Conservation (phyloP, 2,888 invertebrate species). For the Lacanobia oleracea region DNA sequence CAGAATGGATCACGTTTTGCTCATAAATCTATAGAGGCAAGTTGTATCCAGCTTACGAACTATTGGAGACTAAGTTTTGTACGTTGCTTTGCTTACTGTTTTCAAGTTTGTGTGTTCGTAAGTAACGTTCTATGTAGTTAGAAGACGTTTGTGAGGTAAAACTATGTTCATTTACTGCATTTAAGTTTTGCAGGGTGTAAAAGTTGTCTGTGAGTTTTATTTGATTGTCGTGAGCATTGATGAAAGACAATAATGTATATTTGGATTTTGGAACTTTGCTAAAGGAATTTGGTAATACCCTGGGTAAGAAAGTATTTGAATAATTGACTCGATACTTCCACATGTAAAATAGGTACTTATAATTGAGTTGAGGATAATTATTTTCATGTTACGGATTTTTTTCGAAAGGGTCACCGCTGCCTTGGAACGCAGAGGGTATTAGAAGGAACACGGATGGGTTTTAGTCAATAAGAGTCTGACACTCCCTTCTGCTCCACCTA, state of each 20-base stretch:
- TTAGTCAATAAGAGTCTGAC: too few species aligned
- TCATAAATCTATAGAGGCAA: conserved; percentile 71
- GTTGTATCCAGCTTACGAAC: conserved; percentile 68
- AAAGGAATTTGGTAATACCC: too few species aligned
- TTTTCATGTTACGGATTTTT: too few species aligned
- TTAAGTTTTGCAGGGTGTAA: neutral
- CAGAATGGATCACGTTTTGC: conserved; percentile 70
- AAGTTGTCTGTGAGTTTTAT: neutral
- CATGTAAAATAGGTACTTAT: too few species aligned
- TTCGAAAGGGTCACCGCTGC: too few species aligned
- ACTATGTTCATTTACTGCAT: conserved; percentile 12
- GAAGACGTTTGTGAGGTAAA: conserved; percentile 8
- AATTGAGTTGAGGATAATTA: too few species aligned
- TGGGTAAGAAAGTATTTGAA: too few species aligned
- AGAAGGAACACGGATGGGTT: too few species aligned
- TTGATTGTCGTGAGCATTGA: neutral
- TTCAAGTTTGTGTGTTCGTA: conserved; percentile 14
- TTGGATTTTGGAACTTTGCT: too few species aligned
- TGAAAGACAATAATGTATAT: neutral
- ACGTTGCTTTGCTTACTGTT: conserved; percentile 39
- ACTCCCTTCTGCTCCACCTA: too few species aligned
- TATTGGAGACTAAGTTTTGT: conserved; percentile 51
- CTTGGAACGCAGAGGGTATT: too few species aligned
- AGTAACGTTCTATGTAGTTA: conserved; percentile 6
- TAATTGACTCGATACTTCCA: too few species aligned